Evolutionary conservation across 2,797 vertebrate species (phyloP), one percentile per base, ranked within the genome.

Genomic region (Netta rufina): DNA sequence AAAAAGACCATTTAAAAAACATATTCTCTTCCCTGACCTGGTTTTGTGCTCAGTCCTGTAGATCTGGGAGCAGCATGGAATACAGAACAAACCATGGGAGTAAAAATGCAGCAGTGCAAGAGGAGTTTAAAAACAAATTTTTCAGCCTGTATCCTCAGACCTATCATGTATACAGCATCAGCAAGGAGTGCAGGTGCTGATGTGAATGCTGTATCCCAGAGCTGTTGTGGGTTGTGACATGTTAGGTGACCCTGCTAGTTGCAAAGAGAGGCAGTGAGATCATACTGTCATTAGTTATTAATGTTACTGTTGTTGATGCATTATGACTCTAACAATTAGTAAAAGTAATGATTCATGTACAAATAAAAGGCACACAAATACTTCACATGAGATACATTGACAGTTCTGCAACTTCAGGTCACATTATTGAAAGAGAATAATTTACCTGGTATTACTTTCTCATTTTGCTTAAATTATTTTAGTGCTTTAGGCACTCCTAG

Each of bases 311-410:
- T 89, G 64, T 10, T 71, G 41, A 82, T 67, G 47, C 38, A 14
- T 78, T 86, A 39, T 21, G 38, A 69, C 69, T 69, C 9, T 28
- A 72, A 71, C 39, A 30, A 78, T 84, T 67, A 81, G 24, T 36
- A 88, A 56, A 95, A 90, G 58, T 66, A 87, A 81, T 86, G 79
- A 93, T 67, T 92, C 93, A 56, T 15, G 19, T 66, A 39, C 62
- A 73, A 87, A 75, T n/a, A 64, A 84, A 94, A 93, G 75, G 49
- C 65, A 91, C 56, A 30, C 17, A 81, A 88, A 61, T 60, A 84
- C 51, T 78, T 84, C 67, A 53, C 41, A 22, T 39, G 43, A 81
- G 75, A 73, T 20, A 41, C 14, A 10, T 36, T 57, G 72, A 70
- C 18, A 39, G 54, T 17, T 64, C 56, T 60, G 80, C 71, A 25